These are phyloP conservation scores for Ammodytes dubius DNA, from an alignment of 2,113 vertebrate species.

Conservation along the genomic window DNA sequence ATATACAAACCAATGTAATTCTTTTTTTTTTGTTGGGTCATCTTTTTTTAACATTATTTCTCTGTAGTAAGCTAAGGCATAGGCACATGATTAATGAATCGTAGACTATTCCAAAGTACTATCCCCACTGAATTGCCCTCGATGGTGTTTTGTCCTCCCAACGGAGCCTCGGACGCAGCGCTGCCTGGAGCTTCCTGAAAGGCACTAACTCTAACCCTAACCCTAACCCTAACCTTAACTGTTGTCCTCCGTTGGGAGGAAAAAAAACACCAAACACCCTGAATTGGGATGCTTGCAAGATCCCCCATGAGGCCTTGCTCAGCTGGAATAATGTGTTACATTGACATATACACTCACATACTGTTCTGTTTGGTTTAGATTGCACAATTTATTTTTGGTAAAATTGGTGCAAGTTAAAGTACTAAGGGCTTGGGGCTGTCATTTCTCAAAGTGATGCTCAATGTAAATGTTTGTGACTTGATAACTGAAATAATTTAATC, in stretches of 20 bases:
- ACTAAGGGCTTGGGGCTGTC: background rate
- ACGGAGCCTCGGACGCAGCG: too few species aligned
- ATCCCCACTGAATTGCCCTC: too few species aligned
- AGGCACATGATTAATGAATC: background rate
- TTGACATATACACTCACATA: background rate
- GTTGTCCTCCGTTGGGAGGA: too few species aligned
- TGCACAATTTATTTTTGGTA: background rate
- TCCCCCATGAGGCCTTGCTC: background rate
- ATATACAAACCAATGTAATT: background rate
- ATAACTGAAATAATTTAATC: constrained; percentile 49
- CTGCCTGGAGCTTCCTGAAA: too few species aligned
- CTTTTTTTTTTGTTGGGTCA: background rate
- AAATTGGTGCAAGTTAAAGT: constrained; percentile 3
- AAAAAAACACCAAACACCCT: background rate
- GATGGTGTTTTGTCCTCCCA: too few species aligned
- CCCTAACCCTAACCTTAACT: too few species aligned
- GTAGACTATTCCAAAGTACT: background rate
- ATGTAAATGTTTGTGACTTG: constrained; percentile 35
- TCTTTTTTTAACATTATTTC: background rate
- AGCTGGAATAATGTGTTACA: background rate
- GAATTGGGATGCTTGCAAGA: background rate
- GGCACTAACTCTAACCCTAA: too few species aligned
- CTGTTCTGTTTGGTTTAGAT: background rate
- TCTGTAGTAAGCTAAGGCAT: background rate
- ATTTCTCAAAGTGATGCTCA: constrained; percentile 1